Percentiles rank a stretch among this genome's conserved stretches.
Evolutionary conservation across 1,140 invertebrate species (phyloP).

Genomic region (Saccostrea echinata): DNA sequence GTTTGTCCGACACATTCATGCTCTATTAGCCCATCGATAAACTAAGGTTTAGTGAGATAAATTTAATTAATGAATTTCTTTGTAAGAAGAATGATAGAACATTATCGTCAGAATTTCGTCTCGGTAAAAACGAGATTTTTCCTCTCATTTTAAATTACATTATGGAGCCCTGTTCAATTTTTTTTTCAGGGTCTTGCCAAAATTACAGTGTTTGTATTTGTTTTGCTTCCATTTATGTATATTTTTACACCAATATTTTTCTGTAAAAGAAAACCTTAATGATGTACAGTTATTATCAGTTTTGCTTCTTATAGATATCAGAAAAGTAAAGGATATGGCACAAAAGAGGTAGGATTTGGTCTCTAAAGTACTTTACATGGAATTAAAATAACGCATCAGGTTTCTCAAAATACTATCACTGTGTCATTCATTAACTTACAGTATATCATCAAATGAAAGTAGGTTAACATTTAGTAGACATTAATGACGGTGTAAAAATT

Average conservation of each 20-base stretch:
- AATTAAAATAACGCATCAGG: too few species aligned
- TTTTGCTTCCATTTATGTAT: background rate
- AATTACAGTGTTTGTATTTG: background rate
- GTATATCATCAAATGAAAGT: too few species aligned
- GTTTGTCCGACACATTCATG: background rate
- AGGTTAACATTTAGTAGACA: too few species aligned
- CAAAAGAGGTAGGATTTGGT: background rate
- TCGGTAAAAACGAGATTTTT: background rate
- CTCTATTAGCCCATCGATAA: conserved; percentile 3
- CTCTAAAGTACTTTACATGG: background rate
- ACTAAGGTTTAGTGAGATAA: background rate
- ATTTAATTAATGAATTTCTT: background rate
- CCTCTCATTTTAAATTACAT: background rate
- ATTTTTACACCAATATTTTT: background rate
- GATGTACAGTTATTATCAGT: background rate
- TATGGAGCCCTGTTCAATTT: background rate
- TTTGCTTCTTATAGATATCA: conserved; percentile 32
- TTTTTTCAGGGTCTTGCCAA: background rate
- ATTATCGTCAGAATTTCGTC: background rate
- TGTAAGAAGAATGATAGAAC: background rate
- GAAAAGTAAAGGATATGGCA: background rate
- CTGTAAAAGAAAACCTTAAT: background rate
- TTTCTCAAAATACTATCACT: too few species aligned
- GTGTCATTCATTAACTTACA: too few species aligned
- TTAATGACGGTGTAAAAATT: too few species aligned